phyloP scores from a whole-genome alignment of 2,888 invertebrate species.

The Spodoptera picta region DNA sequence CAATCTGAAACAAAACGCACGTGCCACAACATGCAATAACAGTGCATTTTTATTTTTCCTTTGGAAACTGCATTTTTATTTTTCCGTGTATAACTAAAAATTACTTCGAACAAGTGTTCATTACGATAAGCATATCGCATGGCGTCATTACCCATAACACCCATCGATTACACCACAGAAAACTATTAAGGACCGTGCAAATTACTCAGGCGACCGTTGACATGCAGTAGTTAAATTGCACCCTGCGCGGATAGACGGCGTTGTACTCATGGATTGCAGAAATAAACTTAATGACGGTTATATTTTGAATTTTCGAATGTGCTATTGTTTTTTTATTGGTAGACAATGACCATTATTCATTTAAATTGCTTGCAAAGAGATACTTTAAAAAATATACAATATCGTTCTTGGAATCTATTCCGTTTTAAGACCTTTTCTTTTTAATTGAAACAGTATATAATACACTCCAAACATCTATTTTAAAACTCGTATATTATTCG shows the following conservation, averaged over 20 bases:
- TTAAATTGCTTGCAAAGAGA: no score
- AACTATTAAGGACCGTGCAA: slow-evolving; percentile 58
- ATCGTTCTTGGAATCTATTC: no score
- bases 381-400: no score
- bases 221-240: slow-evolving; percentile 24
- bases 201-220: slow-evolving; percentile 46
- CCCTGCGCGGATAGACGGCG: slow-evolving; percentile 33
- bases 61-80: slow-evolving; percentile 27
- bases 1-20: slow-evolving; percentile 24
- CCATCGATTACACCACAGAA: slow-evolving; percentile 56
- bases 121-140: slow-evolving; percentile 54
- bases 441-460: no score
- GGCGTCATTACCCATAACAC: slow-evolving; percentile 55
- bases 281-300: slow-evolving; percentile 9
- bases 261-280: slow-evolving; percentile 27
- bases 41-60: slow-evolving; percentile 31
- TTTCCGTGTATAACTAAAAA: slow-evolving; percentile 37
- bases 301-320: slow-evolving; percentile 7
- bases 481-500: no score
- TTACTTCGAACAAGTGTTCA: slow-evolving; percentile 39
- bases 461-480: no score
- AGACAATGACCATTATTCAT: not conserved
- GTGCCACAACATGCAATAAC: slow-evolving; percentile 34
- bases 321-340: slow-evolving; percentile 1
- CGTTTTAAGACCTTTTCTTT: no score